A percentile compares a stretch with the other conserved stretches of the same genome.
Conservation (phyloP, 2,113 vertebrate species). For the Solea solea region DNA sequence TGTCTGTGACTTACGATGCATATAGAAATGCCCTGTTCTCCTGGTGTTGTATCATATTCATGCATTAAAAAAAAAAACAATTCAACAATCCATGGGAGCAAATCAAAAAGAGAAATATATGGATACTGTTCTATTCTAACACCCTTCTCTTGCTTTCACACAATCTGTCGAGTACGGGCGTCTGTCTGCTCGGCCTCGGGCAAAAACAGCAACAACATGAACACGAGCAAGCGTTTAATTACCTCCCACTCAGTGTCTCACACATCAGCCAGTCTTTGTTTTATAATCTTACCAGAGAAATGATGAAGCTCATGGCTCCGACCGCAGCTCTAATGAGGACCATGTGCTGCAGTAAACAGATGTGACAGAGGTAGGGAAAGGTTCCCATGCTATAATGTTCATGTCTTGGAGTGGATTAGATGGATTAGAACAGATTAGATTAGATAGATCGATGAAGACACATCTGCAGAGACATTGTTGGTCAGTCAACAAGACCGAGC, state of each 20-base stretch:
- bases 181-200: conserved; percentile 14
- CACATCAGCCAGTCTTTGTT: conserved; percentile 64
- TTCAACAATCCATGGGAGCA: too few relatives aligned
- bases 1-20: neutral
- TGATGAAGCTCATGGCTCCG: conserved; percentile 54
- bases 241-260: conserved; percentile 38
- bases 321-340: conserved; percentile 57
- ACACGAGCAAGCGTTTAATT: conserved; percentile 54
- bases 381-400: conserved; percentile 27
- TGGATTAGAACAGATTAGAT: neutral
- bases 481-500: conserved; percentile 22
- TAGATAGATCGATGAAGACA: neutral
- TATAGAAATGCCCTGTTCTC: too few relatives aligned
- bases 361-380: conserved; percentile 33
- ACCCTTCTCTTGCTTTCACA: conserved; percentile 22
- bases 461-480: neutral
- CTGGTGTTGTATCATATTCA: neutral
- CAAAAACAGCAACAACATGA: conserved; percentile 24
- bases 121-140: too few relatives aligned
- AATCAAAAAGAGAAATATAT: too few relatives aligned
- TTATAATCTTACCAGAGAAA: conserved; percentile 50
- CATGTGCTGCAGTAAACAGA: conserved; percentile 54
- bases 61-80: neutral
- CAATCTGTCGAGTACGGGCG: conserved; percentile 18
- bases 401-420: neutral